Evolutionary conservation across 2,888 invertebrate genomes (phyloP), one percentile per base, ranked within the genome.

Genomic region (Eristalis pertinax): DNA sequence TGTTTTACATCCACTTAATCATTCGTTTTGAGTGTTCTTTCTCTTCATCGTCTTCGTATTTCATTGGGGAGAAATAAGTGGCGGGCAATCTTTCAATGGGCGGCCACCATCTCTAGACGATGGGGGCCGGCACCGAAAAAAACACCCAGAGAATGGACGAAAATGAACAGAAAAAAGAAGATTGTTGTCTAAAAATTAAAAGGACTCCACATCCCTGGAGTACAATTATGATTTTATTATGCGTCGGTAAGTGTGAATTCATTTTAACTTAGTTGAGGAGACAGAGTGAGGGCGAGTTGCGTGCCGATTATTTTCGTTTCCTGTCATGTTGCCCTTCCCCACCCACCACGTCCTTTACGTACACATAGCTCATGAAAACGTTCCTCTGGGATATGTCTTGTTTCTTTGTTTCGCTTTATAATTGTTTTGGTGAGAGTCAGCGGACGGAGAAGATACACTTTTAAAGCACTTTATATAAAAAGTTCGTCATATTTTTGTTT

Each of bases 181-280:
- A 35, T 72, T 76, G 58, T 73, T 63, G 63, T 87, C 67, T 63
- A 79, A 83, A 87, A 87, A 87, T 84, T 84, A 87, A 87, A 87
- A 84, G 84, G 84, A 87, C 87, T 80, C 72, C 50, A 70, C 78
- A 72, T 87, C 87, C 84, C 84, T n/a, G 38, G 87, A 84, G 87
- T 58, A 76, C 87, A 87, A 87, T 87, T 87, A 87, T 87, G 75
- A 87, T 87, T 87, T 87, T 84, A 87, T 87, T 87, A 87, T 87
- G 87, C 87, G 84, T 87, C 80, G 67, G 87, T 87, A 80, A 87
- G 87, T 87, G 87, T 84, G 87, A 87, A 87, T 87, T 87, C 67
- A 83, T 82, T 86, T 78, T 74, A 73, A 70, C 73, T 74, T 85
- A 69, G 82, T 75, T 74, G 63, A 58, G 26, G 77, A n/a, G 13